Evolutionary conservation across 2,888 invertebrate genomes (phyloP).

Genomic region (Subacronicta megacephala): DNA sequence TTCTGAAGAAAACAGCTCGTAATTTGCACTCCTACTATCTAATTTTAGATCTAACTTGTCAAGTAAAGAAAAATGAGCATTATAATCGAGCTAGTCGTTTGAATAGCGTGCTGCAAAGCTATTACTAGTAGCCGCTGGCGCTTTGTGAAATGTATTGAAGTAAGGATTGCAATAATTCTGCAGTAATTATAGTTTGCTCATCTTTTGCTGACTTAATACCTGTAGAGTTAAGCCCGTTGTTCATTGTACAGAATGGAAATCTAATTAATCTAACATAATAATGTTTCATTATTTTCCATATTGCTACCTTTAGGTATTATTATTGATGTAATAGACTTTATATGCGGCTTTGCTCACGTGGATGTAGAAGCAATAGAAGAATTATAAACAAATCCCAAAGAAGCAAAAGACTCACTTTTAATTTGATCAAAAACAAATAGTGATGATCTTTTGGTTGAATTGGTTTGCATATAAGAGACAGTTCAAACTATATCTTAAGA

Average conservation of each 20-base stretch:
- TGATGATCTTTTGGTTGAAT: no score
- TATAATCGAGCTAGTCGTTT: conserved; percentile 3
- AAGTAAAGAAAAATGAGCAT: conserved; percentile 4
- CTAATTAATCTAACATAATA: not conserved
- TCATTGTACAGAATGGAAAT: conserved; percentile 23
- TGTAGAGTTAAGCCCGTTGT: conserved; percentile 15
- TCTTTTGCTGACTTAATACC: conserved; percentile 29
- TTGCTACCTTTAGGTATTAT: not conserved
- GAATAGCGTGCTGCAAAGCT: conserved; percentile 15
- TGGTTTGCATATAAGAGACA: no score
- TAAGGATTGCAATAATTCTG: conserved; percentile 35
- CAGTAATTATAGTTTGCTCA: conserved; percentile 35
- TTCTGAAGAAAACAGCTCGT: not conserved
- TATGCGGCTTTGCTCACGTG: no score
- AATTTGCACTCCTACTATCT: no score
- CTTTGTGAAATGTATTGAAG: conserved; percentile 29
- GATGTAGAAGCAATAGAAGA: no score
- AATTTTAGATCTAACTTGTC: no score
- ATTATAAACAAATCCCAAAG: no score
- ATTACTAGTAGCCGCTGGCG: conserved; percentile 24
- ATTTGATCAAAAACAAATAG: no score
- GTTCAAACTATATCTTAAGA: no score
- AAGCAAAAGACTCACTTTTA: no score
- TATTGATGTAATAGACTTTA: no score
- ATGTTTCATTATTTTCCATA: not conserved